Conservation (phyloP, 2,797 vertebrate species). For the Chelidonichthys spinosus region DNA sequence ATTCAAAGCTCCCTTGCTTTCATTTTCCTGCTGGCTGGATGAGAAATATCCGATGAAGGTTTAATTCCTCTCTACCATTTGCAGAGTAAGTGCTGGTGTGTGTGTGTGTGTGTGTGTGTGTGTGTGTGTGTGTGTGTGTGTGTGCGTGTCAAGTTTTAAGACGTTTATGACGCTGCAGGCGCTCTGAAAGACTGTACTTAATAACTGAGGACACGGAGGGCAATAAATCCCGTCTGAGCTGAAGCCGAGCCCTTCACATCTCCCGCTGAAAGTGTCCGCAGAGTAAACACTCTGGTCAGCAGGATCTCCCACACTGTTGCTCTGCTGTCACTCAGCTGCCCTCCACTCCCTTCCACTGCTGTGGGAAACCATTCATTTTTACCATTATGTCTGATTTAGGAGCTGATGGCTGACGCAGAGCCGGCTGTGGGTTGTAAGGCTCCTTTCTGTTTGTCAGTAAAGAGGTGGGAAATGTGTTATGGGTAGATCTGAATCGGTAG, state of each 20-base stretch:
- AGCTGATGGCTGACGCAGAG: constrained; percentile 52
- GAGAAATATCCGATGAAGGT: constrained; percentile 64
- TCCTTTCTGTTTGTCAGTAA: constrained; percentile 32
- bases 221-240: constrained; percentile 80
- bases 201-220: constrained; percentile 75
- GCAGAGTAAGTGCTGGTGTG: constrained; percentile 36
- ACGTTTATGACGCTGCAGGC: constrained; percentile 71
- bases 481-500: constrained; percentile 43
- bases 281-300: constrained; percentile 82
- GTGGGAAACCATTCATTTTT: constrained; percentile 72
- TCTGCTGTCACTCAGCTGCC: constrained; percentile 76
- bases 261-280: constrained; percentile 77
- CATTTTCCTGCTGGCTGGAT: constrained; percentile 29
- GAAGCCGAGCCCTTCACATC: constrained; percentile 72
- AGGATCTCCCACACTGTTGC: constrained; percentile 77
- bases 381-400: constrained; percentile 71
- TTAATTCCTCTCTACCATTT: constrained; percentile 62
- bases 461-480: constrained; percentile 40
- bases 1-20: constrained; percentile 23
- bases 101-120: constrained; percentile 46
- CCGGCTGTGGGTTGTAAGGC: constrained; percentile 37
- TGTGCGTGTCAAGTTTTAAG: constrained; percentile 70
- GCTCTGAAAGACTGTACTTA: constrained; percentile 74
- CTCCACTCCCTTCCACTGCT: constrained; percentile 56
- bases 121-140: constrained; percentile 48